Evolutionary conservation across 2,888 invertebrate genomes (phyloP).

Genomic region (Rhagophthalmus giganteus): DNA sequence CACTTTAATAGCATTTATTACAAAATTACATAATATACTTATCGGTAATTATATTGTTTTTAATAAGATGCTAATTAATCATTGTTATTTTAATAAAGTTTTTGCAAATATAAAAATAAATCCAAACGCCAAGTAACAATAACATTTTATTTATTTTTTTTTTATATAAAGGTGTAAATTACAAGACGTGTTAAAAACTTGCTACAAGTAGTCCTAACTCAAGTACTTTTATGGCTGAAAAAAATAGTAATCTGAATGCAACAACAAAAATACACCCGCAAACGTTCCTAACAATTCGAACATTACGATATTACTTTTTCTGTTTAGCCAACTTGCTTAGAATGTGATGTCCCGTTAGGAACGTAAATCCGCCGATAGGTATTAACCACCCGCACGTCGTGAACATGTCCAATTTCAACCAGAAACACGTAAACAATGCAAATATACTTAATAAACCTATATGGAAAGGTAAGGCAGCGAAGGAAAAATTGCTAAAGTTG

Average conservation of each 20-base stretch:
- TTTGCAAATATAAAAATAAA: no score
- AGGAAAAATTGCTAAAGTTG: constrained; percentile 81
- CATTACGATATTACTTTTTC: constrained; percentile 43
- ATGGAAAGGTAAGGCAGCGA: constrained; percentile 89
- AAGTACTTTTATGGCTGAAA: neutral
- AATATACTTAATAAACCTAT: constrained; percentile 86
- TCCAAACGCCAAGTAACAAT: neutral
- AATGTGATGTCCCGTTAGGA: constrained; percentile 90
- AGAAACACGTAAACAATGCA: constrained; percentile 85
- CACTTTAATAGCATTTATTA: neutral
- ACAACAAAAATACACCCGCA: constrained; percentile 2
- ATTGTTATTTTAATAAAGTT: no score
- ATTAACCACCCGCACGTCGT: constrained; percentile 87
- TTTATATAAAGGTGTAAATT: constrained; percentile 4
- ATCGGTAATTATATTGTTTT: neutral
- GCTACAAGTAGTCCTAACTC: neutral
- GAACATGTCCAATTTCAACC: constrained; percentile 95
- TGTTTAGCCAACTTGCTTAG: constrained; percentile 75
- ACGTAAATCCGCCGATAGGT: constrained; percentile 84
- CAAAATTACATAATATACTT: neutral
- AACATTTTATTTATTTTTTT: constrained; percentile 12
- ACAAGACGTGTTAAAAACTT: constrained; percentile 6
- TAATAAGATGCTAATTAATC: no score
- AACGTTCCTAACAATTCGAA: constrained; percentile 9
- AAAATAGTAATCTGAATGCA: no score